Base-by-base conservation (phyloP, 1,140 invertebrate species). In the Calosoma granatense region DNA sequence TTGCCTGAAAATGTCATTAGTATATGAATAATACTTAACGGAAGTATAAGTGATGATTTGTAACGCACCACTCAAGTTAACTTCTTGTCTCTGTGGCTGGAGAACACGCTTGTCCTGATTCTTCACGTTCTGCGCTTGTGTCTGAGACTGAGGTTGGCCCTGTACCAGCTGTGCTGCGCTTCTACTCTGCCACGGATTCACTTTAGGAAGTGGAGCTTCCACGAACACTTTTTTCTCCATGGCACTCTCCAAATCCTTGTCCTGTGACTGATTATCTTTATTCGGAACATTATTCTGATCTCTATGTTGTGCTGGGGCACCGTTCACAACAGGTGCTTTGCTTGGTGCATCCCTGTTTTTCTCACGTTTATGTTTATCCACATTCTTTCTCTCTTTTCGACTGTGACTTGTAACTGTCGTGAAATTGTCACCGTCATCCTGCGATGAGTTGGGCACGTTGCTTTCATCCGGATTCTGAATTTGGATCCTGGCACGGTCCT, bases 141-240 rank as follows among this genome's bases (percentile, higher is more conserved):
- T 67, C 20, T 58, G 51, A 62, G 57, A 39, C 43, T 70, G 70
- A 61, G 41, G 41, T 26, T 52, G 30, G 17, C 20, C 20, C 43
- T 51, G 20, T 52, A 55, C 54, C 6, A n/a, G 54, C 11, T 6
- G 19, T 20, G 26, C 21, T 2, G 12, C 53, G 26, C 20, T 9
- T 41, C 17, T 56, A 36, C 77, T 72, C 73, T 79, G 77, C 79
- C 79, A 81, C 54, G 77, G 76, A 67, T 81, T 81, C 53, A 78
- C 76, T 71, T 80, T 79, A 1, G 79, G 79, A 58, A 80, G 72
- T 9, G 78, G 79, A 20, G 79, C 79, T 62, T 77, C 78, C 3
- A 81, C 78, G 67, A 80, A 81, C 20, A 75, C 71, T 66, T 78
- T 79, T 66, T 77, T 79, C 57, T 76, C 66, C 23, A 67, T 64